Conservation (phyloP, 2,113 vertebrate species). For the Odontesthes bonariensis region DNA sequence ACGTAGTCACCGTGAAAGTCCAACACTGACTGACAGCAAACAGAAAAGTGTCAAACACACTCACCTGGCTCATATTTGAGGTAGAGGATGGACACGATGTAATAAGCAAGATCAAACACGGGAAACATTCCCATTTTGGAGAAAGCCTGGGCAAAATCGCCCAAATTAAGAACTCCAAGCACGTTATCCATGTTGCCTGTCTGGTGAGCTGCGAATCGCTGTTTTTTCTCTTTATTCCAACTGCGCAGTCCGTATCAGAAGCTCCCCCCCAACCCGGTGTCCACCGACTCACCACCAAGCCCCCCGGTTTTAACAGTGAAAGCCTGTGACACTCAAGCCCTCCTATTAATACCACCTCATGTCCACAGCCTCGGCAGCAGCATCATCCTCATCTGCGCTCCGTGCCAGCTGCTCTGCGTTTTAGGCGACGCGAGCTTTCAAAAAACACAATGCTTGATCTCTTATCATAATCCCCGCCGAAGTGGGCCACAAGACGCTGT, state of each 20-base stretch:
- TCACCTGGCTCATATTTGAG: slow-evolving; percentile 97
- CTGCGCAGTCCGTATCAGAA: slow-evolving; percentile 61
- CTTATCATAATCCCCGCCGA: neutral
- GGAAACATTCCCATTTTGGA: slow-evolving; percentile 95
- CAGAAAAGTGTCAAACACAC: slow-evolving; percentile 50
- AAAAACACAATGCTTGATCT: slow-evolving; percentile 10
- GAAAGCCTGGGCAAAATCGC: slow-evolving; percentile 90
- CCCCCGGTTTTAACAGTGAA: slow-evolving; percentile 69
- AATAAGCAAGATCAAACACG: slow-evolving; percentile 95
- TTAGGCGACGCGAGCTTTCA: slow-evolving; percentile 15
- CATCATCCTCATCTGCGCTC: slow-evolving; percentile 37
- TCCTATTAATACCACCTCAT: slow-evolving; percentile 85
- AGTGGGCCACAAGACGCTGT: neutral
- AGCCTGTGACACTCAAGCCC: slow-evolving; percentile 69
- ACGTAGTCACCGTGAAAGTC: neutral
- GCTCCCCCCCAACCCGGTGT: slow-evolving; percentile 57
- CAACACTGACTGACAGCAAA: neutral
- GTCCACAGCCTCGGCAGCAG: slow-evolving; percentile 46
- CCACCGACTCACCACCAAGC: slow-evolving; percentile 67
- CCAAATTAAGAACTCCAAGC: slow-evolving; percentile 87
- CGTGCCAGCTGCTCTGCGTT: slow-evolving; percentile 51
- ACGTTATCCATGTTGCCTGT: slow-evolving; percentile 87
- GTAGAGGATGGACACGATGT: slow-evolving; percentile 97
- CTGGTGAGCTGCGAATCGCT: slow-evolving; percentile 8
- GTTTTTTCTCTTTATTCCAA: slow-evolving; percentile 47